Evolutionary conservation across 2,888 invertebrate species (phyloP).

Genomic region (Ectemnius cavifrons): DNA sequence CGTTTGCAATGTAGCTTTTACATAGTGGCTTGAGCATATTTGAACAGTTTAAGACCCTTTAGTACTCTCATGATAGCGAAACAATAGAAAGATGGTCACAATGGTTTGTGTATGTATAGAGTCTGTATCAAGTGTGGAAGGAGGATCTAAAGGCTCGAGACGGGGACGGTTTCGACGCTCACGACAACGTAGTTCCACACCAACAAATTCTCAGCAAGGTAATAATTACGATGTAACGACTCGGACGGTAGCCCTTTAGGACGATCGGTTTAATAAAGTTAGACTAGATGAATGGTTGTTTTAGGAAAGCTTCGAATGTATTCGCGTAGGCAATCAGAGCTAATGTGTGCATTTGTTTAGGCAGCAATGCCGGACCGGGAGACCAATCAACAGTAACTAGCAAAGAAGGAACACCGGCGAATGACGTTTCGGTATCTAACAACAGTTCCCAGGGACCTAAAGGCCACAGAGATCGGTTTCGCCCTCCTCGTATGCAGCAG

Average conservation of each 20-base stretch:
- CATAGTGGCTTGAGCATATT: conserved; percentile 27
- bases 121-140: conserved; percentile 82
- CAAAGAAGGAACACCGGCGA: conserved; percentile 73
- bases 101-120: conserved; percentile 79
- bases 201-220: conserved; percentile 72
- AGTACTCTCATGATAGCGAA: conserved; percentile 14
- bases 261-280: conserved; percentile 49
- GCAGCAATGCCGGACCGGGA: conserved; percentile 71
- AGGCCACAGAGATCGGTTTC: conserved; percentile 74
- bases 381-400: conserved; percentile 73
- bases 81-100: conserved; percentile 74
- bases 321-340: conserved; percentile 38
- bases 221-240: conserved; percentile 44
- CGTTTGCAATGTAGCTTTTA: conserved; percentile 49
- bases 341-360: conserved; percentile 63
- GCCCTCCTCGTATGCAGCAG: conserved; percentile 74
- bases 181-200: conserved; percentile 76
- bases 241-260: conserved; percentile 45
- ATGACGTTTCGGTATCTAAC: conserved; percentile 71
- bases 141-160: conserved; percentile 77
- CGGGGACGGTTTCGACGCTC: conserved; percentile 71
- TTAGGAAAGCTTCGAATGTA: background rate
- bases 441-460: conserved; percentile 74
- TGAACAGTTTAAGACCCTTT: conserved; percentile 10
- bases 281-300: no score